Conservation (phyloP, 2,888 invertebrate genomes). For the Bimastos eiseni region DNA sequence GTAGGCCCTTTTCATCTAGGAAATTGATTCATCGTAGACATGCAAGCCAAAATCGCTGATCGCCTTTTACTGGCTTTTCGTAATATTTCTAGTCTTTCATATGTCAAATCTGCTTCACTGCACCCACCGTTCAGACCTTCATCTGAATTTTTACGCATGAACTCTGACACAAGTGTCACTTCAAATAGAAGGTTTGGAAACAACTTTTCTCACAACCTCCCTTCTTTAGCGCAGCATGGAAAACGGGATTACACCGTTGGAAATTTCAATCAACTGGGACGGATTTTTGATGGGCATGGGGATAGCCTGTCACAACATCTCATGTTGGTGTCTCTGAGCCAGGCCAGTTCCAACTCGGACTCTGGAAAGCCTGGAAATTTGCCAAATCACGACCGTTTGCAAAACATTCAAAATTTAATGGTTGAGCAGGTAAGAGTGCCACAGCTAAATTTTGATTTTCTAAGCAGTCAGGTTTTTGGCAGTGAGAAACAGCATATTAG, state of each 20-base stretch:
- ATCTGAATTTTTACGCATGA: neutral
- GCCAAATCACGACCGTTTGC: neutral
- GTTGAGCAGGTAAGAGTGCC: constrained; percentile 8
- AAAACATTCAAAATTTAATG: constrained; percentile 6
- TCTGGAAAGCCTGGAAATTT: neutral
- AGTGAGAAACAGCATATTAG: neutral
- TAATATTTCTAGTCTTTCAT: neutral
- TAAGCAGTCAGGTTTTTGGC: neutral
- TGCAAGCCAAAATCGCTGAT: neutral
- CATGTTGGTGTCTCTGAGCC: neutral
- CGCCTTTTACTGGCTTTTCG: neutral
- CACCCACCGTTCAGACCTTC: neutral
- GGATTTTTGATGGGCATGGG: neutral
- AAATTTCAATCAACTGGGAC: neutral
- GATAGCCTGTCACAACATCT: neutral
- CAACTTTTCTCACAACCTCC: neutral
- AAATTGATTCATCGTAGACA: neutral
- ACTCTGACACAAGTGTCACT: neutral
- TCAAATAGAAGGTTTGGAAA: neutral
- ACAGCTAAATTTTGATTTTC: neutral
- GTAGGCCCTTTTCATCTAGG: neutral
- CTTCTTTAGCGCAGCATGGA: neutral
- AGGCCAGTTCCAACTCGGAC: neutral
- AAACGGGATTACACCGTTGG: neutral
- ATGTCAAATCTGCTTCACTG: neutral